These are phyloP conservation scores for Metacarcinus magister DNA, from an alignment of 2,888 invertebrate genomes.

Conservation along the genomic window DNA sequence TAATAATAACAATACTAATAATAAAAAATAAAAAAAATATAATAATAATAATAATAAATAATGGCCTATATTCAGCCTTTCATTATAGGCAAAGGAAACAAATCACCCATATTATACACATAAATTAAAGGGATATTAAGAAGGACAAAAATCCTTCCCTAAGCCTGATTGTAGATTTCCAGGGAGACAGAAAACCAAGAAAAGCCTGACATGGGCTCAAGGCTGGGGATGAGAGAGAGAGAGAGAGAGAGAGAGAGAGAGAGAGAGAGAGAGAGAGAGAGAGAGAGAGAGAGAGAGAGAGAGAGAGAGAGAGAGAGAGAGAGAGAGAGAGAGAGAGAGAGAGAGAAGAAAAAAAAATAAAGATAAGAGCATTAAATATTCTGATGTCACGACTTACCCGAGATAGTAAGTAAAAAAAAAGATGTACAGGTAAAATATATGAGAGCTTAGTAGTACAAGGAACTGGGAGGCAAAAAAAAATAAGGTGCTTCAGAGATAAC, in stretches of 20 bases:
- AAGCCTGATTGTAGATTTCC: background rate
- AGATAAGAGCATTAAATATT: too few relatives aligned
- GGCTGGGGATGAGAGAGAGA: background rate
- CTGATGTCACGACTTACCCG: too few relatives aligned
- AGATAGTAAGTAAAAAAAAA: too few relatives aligned
- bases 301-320: background rate
- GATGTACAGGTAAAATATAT: too few relatives aligned
- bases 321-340: background rate
- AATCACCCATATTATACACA: background rate
- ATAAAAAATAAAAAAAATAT: too few relatives aligned
- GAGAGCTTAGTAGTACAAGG: too few relatives aligned
- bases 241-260: background rate
- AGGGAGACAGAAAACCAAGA: background rate
- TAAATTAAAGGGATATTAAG: background rate
- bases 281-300: background rate
- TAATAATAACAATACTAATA: too few relatives aligned
- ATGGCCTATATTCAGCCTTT: background rate
- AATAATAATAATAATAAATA: too few relatives aligned
- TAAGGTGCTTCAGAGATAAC: too few relatives aligned
- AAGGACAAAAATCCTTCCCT: background rate
- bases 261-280: background rate
- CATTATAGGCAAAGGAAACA: background rate
- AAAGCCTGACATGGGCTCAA: background rate
- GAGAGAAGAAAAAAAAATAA: background rate
- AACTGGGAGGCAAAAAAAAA: too few relatives aligned